Base-by-base conservation (phyloP, 2,888 invertebrate genomes). In the Mimachlamys varia region DNA sequence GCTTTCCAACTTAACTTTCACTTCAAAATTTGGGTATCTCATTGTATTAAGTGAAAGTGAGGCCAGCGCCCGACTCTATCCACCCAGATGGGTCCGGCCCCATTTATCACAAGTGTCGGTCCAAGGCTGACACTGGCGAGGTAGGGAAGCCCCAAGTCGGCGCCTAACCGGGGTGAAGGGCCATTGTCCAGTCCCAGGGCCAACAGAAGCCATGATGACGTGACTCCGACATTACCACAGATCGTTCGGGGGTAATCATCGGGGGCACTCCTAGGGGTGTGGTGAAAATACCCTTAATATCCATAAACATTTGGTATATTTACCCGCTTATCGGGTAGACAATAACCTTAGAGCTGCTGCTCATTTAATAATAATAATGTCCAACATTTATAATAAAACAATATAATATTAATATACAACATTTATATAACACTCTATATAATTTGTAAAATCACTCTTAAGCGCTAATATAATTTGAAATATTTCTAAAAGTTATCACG, bases 71-170 rank as follows among this genome's bases (percentile, higher is more conserved):
- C 33, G 76, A 76, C 76, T 33, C 76, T 33, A 27, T 76, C 76
- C 33, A 76, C 33, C 76, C 76, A 76, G 76, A 76, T 76, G 76
- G 76, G 76, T 15, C 33, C 76, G 12, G 76, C 27, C 27, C 27
- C 76, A 76, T 76, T 76, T 76, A 15, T 76, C 76, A 76, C 17
- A 12, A 33, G 76, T 76, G 76, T 76, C 76, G 76, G 76, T 76
- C 27, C 76, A 33, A 76, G 76, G 76, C 13, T 76, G 76, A 76
- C 76, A 76, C 76, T 76, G 76, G 76, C 76, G 33, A 33, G 76
- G 76, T 7, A 76, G 76, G 76, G 33, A 76, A 76, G 27, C 76
- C 17, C 76, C 76, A 76, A 10, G 27, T 76, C 76, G 76, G 76
- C 76, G 76, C 76, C 76, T 76, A 22, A 27, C 33, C 76, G 33